phyloP scores from a whole-genome alignment of 2,113 vertebrate genomes.

The Petrocephalus zakoni region DNA sequence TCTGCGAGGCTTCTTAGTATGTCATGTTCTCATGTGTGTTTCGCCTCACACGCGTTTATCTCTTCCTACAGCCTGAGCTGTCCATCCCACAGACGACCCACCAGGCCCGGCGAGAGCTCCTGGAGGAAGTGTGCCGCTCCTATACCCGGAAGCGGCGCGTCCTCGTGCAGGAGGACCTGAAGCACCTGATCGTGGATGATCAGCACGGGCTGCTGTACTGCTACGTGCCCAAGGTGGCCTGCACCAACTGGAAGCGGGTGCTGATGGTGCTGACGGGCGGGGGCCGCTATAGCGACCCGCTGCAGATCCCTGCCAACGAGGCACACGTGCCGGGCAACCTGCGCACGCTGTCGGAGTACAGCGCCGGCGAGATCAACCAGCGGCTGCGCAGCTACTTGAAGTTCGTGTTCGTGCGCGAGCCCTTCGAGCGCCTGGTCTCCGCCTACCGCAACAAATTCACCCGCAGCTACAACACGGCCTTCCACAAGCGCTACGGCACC shows the following conservation, averaged over 20 bases:
- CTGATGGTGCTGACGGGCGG: conserved; percentile 80
- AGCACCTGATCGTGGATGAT: conserved; percentile 85
- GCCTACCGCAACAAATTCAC: conserved; percentile 91
- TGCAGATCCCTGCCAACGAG: conserved; percentile 76
- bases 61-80: conserved; percentile 40
- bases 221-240: conserved; percentile 90
- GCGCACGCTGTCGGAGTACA: conserved; percentile 75
- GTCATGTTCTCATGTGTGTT: neutral
- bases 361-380: conserved; percentile 74
- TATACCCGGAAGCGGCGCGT: conserved; percentile 74
- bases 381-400: conserved; percentile 86
- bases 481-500: conserved; percentile 84
- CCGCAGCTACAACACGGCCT: conserved; percentile 80
- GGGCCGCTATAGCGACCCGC: conserved; percentile 64
- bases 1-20: neutral
- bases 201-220: conserved; percentile 80
- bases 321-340: conserved; percentile 76
- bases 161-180: conserved; percentile 75
- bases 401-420: conserved; percentile 88
- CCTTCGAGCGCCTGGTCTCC: conserved; percentile 86
- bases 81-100: conserved; percentile 66
- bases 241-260: conserved; percentile 92
- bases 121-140: conserved; percentile 67
- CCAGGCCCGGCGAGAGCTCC: conserved; percentile 69
- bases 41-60: neutral